phyloP scores from a whole-genome alignment of 1,140 invertebrate genomes.

The Pteromalus puparum region DNA sequence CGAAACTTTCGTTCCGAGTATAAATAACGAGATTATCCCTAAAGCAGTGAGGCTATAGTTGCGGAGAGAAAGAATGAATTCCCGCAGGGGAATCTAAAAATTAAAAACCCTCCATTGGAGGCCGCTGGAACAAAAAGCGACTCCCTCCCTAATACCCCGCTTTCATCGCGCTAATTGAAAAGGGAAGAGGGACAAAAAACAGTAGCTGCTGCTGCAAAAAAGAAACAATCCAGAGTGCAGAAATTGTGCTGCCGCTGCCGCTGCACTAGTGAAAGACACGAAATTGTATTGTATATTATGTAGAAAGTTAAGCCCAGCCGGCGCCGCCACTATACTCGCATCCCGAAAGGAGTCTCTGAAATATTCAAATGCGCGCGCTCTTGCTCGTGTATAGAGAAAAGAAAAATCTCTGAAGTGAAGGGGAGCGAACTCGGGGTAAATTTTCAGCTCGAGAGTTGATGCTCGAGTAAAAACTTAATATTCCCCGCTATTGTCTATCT shows the following conservation, averaged over 20 bases:
- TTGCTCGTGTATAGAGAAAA: background rate
- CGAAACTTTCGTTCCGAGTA: too few relatives aligned
- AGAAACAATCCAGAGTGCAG: background rate
- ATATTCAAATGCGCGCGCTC: conserved; percentile 20
- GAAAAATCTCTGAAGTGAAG: conserved; percentile 35
- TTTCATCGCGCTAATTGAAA: conserved; percentile 19
- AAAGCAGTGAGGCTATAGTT: too few relatives aligned
- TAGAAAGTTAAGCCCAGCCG: conserved; percentile 33
- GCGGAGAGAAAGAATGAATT: background rate
- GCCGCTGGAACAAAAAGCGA: background rate
- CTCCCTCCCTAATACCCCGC: background rate
- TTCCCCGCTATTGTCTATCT: background rate
- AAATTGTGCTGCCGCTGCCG: background rate
- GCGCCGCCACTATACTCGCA: background rate
- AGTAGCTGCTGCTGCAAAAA: background rate
- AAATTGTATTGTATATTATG: conserved; percentile 48
- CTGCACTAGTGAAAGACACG: background rate
- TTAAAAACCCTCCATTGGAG: background rate
- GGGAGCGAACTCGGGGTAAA: conserved; percentile 2
- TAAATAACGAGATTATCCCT: too few relatives aligned
- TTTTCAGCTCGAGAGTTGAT: background rate
- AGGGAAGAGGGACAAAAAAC: conserved; percentile 1
- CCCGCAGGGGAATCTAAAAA: background rate
- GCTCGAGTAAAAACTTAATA: conserved; percentile 38
- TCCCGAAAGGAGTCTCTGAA: conserved; percentile 29